Evolutionary conservation across 2,888 invertebrate genomes (phyloP).

Genomic region (Chrysotoxum bicinctum): DNA sequence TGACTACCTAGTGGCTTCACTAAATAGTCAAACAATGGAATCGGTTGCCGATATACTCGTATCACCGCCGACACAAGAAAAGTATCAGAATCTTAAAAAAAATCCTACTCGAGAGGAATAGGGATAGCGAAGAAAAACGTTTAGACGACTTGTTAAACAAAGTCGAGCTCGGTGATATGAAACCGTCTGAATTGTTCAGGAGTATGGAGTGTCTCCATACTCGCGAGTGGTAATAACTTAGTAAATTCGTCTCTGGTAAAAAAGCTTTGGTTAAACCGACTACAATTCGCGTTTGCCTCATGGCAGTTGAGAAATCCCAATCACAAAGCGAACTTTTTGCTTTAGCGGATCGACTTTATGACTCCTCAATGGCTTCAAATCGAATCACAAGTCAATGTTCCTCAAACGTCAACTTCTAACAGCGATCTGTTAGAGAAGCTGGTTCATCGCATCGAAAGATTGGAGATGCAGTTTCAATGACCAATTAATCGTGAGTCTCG

Average conservation of each 20-base stretch:
- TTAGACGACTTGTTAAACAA: slow-evolving; percentile 15
- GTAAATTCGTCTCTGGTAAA: neutral
- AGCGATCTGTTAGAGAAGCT: neutral
- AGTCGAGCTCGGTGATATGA: slow-evolving; percentile 11
- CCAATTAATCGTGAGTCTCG: neutral
- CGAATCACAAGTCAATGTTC: neutral
- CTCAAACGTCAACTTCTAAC: neutral
- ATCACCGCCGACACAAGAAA: too few relatives aligned
- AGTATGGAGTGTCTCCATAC: neutral
- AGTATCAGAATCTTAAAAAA: slow-evolving; percentile 8
- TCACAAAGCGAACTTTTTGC: neutral
- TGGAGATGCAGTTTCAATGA: neutral
- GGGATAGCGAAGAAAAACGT: slow-evolving; percentile 36
- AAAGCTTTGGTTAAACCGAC: slow-evolving; percentile 18
- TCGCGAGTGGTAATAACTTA: too few relatives aligned
- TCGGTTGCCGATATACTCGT: too few relatives aligned
- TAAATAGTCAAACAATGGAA: too few relatives aligned
- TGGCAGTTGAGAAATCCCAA: slow-evolving; percentile 26
- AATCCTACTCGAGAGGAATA: slow-evolving; percentile 7
- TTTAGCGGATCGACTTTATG: slow-evolving; percentile 1
- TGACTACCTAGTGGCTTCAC: too few relatives aligned
- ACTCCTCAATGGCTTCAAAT: neutral
- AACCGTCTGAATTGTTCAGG: slow-evolving; percentile 5
- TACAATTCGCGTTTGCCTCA: slow-evolving; percentile 16
- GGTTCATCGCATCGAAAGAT: neutral